These are phyloP conservation scores for Anguilla obscura DNA, from an alignment of 2,797 vertebrate genomes.

Conservation along the genomic window DNA sequence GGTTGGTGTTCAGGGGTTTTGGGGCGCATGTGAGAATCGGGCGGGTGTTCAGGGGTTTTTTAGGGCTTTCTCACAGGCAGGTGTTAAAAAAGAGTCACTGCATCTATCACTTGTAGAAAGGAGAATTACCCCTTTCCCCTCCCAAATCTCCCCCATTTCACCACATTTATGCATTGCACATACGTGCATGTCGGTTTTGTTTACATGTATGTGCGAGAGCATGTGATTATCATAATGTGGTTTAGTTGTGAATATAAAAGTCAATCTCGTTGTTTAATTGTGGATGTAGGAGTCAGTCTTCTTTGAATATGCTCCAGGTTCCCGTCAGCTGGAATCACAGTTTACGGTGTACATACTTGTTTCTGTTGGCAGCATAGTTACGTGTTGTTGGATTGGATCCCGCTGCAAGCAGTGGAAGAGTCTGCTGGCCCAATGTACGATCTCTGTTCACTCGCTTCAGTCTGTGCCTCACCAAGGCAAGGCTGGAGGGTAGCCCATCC, in stretches of 20 bases:
- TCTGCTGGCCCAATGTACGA: background rate
- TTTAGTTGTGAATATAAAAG: no score
- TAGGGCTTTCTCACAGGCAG: background rate
- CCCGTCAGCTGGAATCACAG: background rate
- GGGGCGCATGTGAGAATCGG: background rate
- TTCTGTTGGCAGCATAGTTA: background rate
- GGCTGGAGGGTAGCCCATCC: no score
- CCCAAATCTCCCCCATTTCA: background rate
- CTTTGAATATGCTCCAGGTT: background rate
- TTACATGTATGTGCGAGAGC: no score
- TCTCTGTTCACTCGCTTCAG: background rate
- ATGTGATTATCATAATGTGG: no score
- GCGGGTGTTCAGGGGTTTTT: background rate
- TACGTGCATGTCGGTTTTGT: background rate
- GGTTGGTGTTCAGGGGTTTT: background rate
- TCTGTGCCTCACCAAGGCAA: background rate
- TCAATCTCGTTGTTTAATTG: background rate
- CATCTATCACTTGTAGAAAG: background rate
- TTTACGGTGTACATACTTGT: background rate
- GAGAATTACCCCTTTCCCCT: slow-evolving; percentile 25
- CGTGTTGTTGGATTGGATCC: background rate
- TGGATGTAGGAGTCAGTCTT: background rate
- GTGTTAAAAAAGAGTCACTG: background rate
- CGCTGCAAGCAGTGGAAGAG: background rate
- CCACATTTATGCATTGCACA: background rate